These are phyloP conservation scores for Andrena trimmerana DNA, from an alignment of 2,888 invertebrate species.

Conservation along the genomic window DNA sequence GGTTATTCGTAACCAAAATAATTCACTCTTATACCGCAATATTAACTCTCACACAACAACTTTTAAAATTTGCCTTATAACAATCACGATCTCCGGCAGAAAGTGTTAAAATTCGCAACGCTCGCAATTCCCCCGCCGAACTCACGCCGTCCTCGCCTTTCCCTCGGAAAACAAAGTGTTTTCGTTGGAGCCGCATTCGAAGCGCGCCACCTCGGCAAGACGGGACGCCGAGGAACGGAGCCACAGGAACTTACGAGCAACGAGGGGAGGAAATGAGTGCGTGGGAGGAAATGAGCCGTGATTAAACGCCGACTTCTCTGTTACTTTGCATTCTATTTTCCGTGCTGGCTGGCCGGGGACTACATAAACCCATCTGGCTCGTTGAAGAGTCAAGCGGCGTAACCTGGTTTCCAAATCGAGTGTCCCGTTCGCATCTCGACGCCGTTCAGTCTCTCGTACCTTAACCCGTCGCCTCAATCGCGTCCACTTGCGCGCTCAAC, in stretches of 20 bases:
- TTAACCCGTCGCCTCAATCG: not conserved
- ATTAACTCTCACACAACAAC: too few species aligned
- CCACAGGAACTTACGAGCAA: not conserved
- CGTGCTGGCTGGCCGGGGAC: not conserved
- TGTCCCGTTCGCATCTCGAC: slow-evolving; percentile 3
- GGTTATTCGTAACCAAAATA: too few species aligned
- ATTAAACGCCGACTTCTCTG: slow-evolving; percentile 39
- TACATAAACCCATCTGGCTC: not conserved
- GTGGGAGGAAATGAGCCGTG: slow-evolving; percentile 30
- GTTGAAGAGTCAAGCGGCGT: slow-evolving; percentile 1
- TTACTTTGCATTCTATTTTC: slow-evolving; percentile 10
- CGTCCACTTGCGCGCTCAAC: slow-evolving; percentile 52
- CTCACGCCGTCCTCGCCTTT: too few species aligned
- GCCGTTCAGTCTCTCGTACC: not conserved
- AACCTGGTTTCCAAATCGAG: slow-evolving; percentile 25
- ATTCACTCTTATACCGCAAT: too few species aligned
- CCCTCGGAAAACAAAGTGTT: too few species aligned
- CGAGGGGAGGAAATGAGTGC: slow-evolving; percentile 18
- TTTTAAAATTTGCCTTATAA: too few species aligned
- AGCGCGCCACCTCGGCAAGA: not conserved
- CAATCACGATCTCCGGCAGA: too few species aligned
- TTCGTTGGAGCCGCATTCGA: not conserved
- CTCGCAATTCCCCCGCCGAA: too few species aligned
- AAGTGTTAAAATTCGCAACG: too few species aligned
- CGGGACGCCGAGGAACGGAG: not conserved